Evolutionary conservation across 2,797 vertebrate species (phyloP).

Genomic region (Pseudotriccus pelzelni): DNA sequence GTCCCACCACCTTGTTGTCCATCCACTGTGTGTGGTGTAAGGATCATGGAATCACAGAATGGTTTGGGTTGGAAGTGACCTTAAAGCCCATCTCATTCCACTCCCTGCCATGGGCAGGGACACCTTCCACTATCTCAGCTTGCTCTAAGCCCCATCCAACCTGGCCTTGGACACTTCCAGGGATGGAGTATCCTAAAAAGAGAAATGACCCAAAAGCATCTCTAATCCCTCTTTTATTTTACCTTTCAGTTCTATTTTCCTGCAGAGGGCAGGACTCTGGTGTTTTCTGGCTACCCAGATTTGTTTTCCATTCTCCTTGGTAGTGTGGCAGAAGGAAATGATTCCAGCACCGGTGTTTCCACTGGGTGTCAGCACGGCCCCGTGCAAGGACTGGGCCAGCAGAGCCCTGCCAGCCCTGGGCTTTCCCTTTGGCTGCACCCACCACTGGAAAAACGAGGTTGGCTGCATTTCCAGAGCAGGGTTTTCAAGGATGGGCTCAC

Average conservation of each 20-base stretch:
- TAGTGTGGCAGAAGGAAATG: neutral
- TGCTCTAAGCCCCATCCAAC: neutral
- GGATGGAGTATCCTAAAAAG: too few relatives aligned
- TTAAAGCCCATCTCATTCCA: neutral
- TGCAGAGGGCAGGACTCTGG: fast-evolving
- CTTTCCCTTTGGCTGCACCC: neutral
- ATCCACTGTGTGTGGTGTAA: fast-evolving
- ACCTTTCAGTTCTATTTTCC: neutral
- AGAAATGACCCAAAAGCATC: fast-evolving
- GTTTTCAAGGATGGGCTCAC: neutral
- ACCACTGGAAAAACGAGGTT: neutral
- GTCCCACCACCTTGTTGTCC: neutral
- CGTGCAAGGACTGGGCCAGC: fast-evolving
- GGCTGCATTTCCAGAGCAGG: neutral
- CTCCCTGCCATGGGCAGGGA: neutral
- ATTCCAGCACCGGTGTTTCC: neutral
- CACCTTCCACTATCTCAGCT: neutral
- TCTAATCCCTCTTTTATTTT: fast-evolving
- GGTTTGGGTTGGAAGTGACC: neutral
- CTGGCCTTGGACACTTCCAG: neutral
- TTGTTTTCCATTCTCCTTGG: fast-evolving
- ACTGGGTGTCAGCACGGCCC: constrained; percentile 62
- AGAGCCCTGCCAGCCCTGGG: neutral
- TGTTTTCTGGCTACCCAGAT: neutral
- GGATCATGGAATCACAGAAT: neutral